Base-by-base conservation (phyloP, 2,888 invertebrate genomes). In the Zaprionus obscuricornis region DNA sequence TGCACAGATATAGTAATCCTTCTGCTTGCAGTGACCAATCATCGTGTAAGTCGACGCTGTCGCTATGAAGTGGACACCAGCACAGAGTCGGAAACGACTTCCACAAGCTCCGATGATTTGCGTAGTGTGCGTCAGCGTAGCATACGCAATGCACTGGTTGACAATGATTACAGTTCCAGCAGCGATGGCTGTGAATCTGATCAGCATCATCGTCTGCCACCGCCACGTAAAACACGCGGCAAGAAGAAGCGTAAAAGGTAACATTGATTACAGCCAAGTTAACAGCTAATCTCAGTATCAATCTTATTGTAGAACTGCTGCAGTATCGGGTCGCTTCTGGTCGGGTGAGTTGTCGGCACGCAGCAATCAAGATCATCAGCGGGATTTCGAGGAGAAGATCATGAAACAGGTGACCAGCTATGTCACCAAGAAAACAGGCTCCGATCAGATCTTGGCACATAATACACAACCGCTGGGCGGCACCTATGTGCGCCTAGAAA, bases 281-380 rank as follows among this genome's bases (percentile, higher is more conserved):
- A 1, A 1, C 4, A 4, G 0, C 1, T 33, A 11, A 40, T 18
- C 27, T 27, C 2, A 24, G 2, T 14, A 1, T 11, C 0, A 0
- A 1, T 26, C 45, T 14, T 6, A 18, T 8, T 40, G 10, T 14
- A 85, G 85, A 16, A 72, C 74, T 18, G 75, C 78, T 6, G 85
- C 86, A 26, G 78, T 91, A 34, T 91, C 91, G 6, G 93, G 93
- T 3, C 92, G 94, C 16, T 92, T 93, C 77, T 96, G 96, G 96
- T 94, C 94, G 62, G 91, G 93, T 13, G 94, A 94, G 72, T 90
- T 95, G 51, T 94, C 95, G 0, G 94, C 96, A 2, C 93, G 96
- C 71, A 95, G 95, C 85, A 97, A 97, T 91, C 96, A 97, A 89
- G 96, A 97, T 89, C 94, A 95, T 81, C 97, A 96, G 89, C 91